phyloP scores from a whole-genome alignment of 2,888 invertebrate species.

The Ochropleura plecta region DNA sequence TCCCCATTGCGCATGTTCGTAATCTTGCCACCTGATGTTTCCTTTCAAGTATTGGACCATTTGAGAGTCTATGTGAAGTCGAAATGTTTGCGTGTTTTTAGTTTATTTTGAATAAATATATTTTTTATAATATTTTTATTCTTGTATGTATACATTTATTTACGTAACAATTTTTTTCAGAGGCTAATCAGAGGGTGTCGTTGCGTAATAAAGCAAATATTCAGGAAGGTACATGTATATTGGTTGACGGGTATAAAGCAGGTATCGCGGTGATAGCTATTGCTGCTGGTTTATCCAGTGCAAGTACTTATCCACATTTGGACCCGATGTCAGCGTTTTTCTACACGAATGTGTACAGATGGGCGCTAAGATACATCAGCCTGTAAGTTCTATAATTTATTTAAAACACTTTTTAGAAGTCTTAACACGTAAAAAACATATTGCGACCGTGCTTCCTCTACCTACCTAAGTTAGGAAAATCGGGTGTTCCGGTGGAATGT shows the following conservation, averaged over 20 bases:
- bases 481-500: too few relatives aligned
- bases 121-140: too few relatives aligned
- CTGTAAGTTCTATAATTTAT: conserved; percentile 36
- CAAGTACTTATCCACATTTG: conserved; percentile 25
- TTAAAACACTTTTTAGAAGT: not conserved
- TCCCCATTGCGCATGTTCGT: too few relatives aligned
- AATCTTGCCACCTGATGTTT: too few relatives aligned
- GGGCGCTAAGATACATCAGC: conserved; percentile 46
- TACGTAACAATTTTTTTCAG: conserved; percentile 26
- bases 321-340: conserved; percentile 36
- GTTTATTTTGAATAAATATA: too few relatives aligned
- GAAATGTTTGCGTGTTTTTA: too few relatives aligned
- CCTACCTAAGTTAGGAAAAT: too few relatives aligned
- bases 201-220: conserved; percentile 32
- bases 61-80: too few relatives aligned
- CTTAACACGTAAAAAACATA: not conserved
- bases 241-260: conserved; percentile 22
- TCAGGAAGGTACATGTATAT: conserved; percentile 12
- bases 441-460: not conserved
- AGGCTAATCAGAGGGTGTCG: fast-evolving
- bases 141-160: not conserved
- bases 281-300: conserved; percentile 37
- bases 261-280: conserved; percentile 26
- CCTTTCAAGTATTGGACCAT: too few relatives aligned
- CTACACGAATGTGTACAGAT: conserved; percentile 48